Base-by-base conservation (phyloP, 35 echinoderm and acorn worm genomes). In the Chiridota heheva region DNA sequence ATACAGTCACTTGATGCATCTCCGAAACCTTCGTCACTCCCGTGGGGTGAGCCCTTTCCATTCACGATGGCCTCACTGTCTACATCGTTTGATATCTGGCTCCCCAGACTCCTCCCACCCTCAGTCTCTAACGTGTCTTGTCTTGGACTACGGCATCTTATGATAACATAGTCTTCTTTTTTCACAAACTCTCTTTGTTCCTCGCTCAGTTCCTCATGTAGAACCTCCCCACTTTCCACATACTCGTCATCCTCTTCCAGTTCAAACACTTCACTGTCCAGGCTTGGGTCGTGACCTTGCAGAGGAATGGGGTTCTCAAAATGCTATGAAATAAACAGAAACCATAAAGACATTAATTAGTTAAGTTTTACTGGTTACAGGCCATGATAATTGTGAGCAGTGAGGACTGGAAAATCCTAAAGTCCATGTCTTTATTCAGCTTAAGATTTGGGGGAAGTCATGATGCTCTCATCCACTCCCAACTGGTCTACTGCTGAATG, bases 251-350 rank as follows among this genome's bases (percentile, higher is more conserved):
- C 90, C 38, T 96, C 92, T 53, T 90, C 92, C 31, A 96, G 60
- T 69, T 96, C 93, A 67, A 96, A 96, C 25, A 96, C 93, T 53
- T 96, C 93, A 63, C 87, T 96, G 61, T 96, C 93, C 40, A 96
- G 63, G 53, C 87, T 90, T 12, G 87, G 87, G 40, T 96, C 93
- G 42, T 87, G 93, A 45, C 87, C 87, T 27, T 53, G 40, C 30
- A 81, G 40, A 35, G 70, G 70, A 45, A 74, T 74, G 10, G 47
- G 70, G n/a, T n/a, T n/a, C n/a, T n/a, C n/a, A n/a, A n/a, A n/a
- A n/a, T n/a, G n/a, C n/a, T n/a, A n/a, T n/a, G n/a, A n/a, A n/a
- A n/a, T n/a, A n/a, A n/a, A n/a, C n/a, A n/a, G n/a, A n/a, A n/a
- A n/a, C n/a, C n/a, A n/a, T n/a, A n/a, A n/a, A n/a, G n/a, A n/a